A percentile compares a stretch with the other conserved stretches of the same genome.
Evolutionary conservation across 2,113 vertebrate species (phyloP).

Genomic region (Callocephalon fimbriatum): DNA sequence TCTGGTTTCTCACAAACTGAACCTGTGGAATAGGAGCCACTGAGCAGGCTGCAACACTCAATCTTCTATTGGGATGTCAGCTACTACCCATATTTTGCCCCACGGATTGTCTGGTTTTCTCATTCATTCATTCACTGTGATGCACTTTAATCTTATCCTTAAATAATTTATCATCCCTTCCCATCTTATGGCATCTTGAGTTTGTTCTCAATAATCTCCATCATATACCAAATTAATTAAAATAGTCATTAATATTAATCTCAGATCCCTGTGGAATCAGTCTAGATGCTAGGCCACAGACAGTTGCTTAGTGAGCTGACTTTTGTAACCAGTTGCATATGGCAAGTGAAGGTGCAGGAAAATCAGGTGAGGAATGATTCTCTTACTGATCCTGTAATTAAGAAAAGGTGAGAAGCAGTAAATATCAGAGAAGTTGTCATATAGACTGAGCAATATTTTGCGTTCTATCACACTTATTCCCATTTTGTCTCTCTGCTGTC

Average conservation of each 20-base stretch:
- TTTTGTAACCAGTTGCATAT: background rate
- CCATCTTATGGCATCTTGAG: background rate
- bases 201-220: background rate
- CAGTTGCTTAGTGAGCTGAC: background rate
- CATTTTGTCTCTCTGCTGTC: slow-evolving; percentile 17
- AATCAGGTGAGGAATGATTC: slow-evolving; percentile 12
- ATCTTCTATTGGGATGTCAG: background rate
- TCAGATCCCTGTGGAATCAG: background rate
- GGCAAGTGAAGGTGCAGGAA: background rate
- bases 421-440: slow-evolving; percentile 33
- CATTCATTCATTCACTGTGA: background rate
- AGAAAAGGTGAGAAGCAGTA: slow-evolving; percentile 35
- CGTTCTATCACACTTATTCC: slow-evolving; percentile 51
- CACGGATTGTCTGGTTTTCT: background rate
- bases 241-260: slow-evolving; percentile 13
- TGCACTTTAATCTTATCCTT: background rate
- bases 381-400: slow-evolving; percentile 13
- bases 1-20: background rate
- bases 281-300: background rate
- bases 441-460: slow-evolving; percentile 39
- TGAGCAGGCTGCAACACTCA: background rate
- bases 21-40: background rate
- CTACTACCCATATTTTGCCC: background rate
- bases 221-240: slow-evolving; percentile 14
- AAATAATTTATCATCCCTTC: background rate